A percentile compares a stretch with the other conserved stretches of the same genome.
These are phyloP conservation scores for Leptogaster cylindrica DNA, from an alignment of 2,888 invertebrate species.

Conservation along the genomic window DNA sequence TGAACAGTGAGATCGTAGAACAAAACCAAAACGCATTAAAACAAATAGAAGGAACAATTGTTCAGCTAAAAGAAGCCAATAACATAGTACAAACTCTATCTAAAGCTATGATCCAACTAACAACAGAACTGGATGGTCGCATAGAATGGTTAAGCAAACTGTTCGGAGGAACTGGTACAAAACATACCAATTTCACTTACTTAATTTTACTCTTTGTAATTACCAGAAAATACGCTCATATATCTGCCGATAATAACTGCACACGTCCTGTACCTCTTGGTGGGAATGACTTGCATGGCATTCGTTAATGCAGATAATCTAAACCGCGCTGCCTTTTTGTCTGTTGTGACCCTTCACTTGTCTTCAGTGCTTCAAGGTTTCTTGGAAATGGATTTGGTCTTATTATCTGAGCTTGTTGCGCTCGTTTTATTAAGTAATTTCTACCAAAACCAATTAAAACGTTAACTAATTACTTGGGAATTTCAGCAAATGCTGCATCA, in stretches of 20 bases:
- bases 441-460: not conserved
- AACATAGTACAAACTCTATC: slow-evolving; percentile 60
- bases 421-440: slow-evolving; percentile 32
- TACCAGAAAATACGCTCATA: not conserved
- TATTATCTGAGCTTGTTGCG: slow-evolving; percentile 29
- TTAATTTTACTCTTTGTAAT: not conserved
- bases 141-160: slow-evolving; percentile 27
- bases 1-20: slow-evolving; percentile 15
- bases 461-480: not conserved
- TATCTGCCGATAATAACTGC: slow-evolving; percentile 29
- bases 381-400: slow-evolving; percentile 26
- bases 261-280: slow-evolving; percentile 40
- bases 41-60: slow-evolving; percentile 64
- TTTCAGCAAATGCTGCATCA: slow-evolving; percentile 27
- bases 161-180: slow-evolving; percentile 41
- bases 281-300: slow-evolving; percentile 45
- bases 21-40: slow-evolving; percentile 63
- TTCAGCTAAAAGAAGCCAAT: slow-evolving; percentile 65
- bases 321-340: slow-evolving; percentile 36
- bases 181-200: no score
- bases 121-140: slow-evolving; percentile 23
- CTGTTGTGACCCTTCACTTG: slow-evolving; percentile 11
- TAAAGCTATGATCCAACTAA: slow-evolving; percentile 13
- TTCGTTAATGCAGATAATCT: slow-evolving; percentile 41
- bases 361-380: slow-evolving; percentile 32